Conservation (phyloP, 2,797 vertebrate species). For the Poliocrania exsul region DNA sequence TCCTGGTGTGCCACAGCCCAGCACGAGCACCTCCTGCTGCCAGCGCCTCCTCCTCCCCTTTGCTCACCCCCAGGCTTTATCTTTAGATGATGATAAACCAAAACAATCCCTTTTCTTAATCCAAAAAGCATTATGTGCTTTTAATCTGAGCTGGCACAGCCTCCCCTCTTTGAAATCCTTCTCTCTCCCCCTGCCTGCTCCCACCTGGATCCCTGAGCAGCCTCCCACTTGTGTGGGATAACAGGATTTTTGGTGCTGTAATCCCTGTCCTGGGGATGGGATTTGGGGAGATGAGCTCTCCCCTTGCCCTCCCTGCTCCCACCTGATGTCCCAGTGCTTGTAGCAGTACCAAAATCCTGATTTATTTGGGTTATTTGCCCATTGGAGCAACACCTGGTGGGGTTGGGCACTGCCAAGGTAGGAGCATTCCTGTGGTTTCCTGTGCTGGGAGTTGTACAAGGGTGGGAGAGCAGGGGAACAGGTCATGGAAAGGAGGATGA, state of each 20-base stretch:
- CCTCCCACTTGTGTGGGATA: fast-evolving
- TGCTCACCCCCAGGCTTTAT: not conserved
- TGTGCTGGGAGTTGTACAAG: not conserved
- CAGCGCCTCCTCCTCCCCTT: not conserved
- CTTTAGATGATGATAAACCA: constrained; percentile 8
- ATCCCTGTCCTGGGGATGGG: not conserved
- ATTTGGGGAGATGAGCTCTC: not conserved
- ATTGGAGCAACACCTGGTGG: not conserved
- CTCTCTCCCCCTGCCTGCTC: not conserved
- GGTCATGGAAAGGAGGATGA: not conserved
- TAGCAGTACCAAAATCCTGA: not conserved
- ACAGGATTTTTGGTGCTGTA: not conserved
- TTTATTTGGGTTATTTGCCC: not conserved
- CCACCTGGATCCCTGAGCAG: not conserved
- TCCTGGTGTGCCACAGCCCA: not conserved
- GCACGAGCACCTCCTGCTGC: not conserved
- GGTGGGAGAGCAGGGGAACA: fast-evolving
- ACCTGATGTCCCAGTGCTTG: not conserved
- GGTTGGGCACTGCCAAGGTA: fast-evolving
- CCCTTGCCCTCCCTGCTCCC: not conserved
- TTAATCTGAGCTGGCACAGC: not conserved
- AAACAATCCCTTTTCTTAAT: constrained; percentile 39
- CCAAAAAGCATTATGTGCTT: constrained; percentile 29
- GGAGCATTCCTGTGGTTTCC: fast-evolving
- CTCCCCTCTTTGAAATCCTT: not conserved